A percentile compares a stretch with the other conserved stretches of the same genome.
phyloP scores from a whole-genome alignment of 2,797 vertebrate species.

The Aplochiton taeniatus region DNA sequence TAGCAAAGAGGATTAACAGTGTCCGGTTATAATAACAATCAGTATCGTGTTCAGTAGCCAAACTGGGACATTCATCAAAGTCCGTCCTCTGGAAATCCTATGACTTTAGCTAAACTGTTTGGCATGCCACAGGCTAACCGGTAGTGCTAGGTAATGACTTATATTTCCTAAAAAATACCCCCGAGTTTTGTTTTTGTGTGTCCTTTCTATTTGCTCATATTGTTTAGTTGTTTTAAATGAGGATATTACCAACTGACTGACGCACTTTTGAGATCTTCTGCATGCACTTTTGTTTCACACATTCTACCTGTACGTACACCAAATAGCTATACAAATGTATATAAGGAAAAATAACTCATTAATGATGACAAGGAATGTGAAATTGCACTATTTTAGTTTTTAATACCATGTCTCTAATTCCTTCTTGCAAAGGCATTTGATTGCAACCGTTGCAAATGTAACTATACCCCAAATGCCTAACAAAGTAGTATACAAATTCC shows the following conservation, averaged over 20 bases:
- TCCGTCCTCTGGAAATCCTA: too few relatives aligned
- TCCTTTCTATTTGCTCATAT: background rate
- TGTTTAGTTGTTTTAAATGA: slow-evolving; percentile 16
- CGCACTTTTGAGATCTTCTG: slow-evolving; percentile 31
- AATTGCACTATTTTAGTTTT: slow-evolving; percentile 71
- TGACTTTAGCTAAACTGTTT: too few relatives aligned
- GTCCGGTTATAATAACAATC: too few relatives aligned
- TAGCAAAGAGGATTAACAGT: too few relatives aligned
- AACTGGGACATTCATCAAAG: too few relatives aligned
- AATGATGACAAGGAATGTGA: slow-evolving; percentile 70
- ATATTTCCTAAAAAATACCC: too few relatives aligned
- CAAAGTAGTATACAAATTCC: slow-evolving; percentile 41
- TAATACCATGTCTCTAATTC: slow-evolving; percentile 54
- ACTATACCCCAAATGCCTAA: slow-evolving; percentile 44
- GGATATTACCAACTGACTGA: slow-evolving; percentile 14
- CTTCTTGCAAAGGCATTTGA: slow-evolving; percentile 52
- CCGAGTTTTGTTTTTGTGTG: too few relatives aligned
- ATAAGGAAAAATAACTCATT: slow-evolving; percentile 43
- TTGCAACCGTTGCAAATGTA: slow-evolving; percentile 33
- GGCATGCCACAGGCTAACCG: too few relatives aligned
- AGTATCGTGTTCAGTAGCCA: too few relatives aligned
- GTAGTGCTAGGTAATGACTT: too few relatives aligned
- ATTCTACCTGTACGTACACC: slow-evolving; percentile 51
- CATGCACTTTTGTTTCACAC: slow-evolving; percentile 62
- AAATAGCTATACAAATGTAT: slow-evolving; percentile 60